Base-by-base conservation (phyloP, 2,888 invertebrate species). In the Desoria tigrina region DNA sequence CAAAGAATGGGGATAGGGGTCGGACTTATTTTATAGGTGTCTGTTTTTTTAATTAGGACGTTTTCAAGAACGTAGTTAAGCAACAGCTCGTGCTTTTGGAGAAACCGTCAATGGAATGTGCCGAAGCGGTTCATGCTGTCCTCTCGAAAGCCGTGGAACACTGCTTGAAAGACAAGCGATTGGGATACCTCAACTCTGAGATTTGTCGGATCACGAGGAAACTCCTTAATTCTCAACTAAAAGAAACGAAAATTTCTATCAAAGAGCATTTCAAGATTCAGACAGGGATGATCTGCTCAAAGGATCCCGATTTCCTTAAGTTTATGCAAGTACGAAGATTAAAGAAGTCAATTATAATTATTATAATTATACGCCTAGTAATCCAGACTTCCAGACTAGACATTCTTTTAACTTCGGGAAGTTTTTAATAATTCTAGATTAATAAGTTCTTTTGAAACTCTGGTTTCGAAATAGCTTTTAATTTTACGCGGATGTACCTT, bases 241-340 rank as follows among this genome's bases (percentile, higher is more conserved):
- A 16, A 7, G 23, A 24, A 26, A 26, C 26, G 6, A 23, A 51
- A 26, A 16, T 6, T 26, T 23, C 14, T 7, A 51, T 51, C 21
- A 14, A 26, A 26, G 26, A 26, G 24, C 16, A 24, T 23, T 24
- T 51, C 3, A 21, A 7, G 7, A 26, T 26, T 7, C 24, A 51
- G 21, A 26, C 51, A 21, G 26, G 26, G 7, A 51, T 51, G 51
- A 51, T 51, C 3, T 51, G 11, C 16, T 24, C 51, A 23, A 24
- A 2, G 7, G 51, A 51, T 26, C 24, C 11, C 4, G 51, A 24
- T 6, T 51, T 51, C 21, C 23, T 16, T 9, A 51, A 14, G 6
- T 16, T 51, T 23, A 4, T 51, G 23, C 11, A 51, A 24, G 51
- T 51, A 49, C n/a, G n/a, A n/a, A n/a, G n/a, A n/a, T n/a, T n/a